Evolutionary conservation across 1,140 invertebrate species (phyloP), one percentile per base, ranked within the genome.

Genomic region (Temnothorax curvispinosus): DNA sequence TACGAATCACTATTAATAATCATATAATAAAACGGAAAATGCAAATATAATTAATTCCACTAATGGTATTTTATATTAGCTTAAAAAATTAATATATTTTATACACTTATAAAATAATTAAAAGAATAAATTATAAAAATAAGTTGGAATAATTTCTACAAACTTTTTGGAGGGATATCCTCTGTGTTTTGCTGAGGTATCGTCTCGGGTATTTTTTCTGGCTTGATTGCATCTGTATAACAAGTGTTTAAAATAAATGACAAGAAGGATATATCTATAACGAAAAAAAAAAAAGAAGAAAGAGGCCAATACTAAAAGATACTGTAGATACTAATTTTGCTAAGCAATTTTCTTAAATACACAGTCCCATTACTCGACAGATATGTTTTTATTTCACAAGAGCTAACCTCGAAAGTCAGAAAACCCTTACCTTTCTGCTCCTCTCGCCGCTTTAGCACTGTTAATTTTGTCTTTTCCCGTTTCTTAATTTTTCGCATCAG

Each of bases 401-500:
- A 62, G 1, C 9, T 52, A 78, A 78, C 27, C 60, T 78, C 5
- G 41, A 44, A 44, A 44, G 8, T 44, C 41, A 44, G 41, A 44
- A 1, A 4, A 9, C 27, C 47, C 64, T 72, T 91, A 94, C 91
- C 92, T 88, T 91, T 94, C 86, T 94, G 89, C 89, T 93, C 89
- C 94, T 96, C 95, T 91, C 96, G 96, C 92, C 96, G 95, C 90
- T 96, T 95, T 8, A 96, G 93, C 71, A 96, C 94, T 89, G 96
- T 96, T 52, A 97, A 94, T 93, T 97, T 97, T 85, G 96, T 97
- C 89, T 97, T 97, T 92, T 98, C 97, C 9, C 97, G 95, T 92
- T 97, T 97, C 81, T 97, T 97, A 77, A 98, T 97, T 95, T 98
- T 98, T 78, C 97, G 95, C 96, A 97, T 97, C 75, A 98, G 95